Percentiles rank a stretch among this genome's conserved stretches.
Conservation (phyloP, 2,113 vertebrate species). For the Xiphorhynchus elegans region DNA sequence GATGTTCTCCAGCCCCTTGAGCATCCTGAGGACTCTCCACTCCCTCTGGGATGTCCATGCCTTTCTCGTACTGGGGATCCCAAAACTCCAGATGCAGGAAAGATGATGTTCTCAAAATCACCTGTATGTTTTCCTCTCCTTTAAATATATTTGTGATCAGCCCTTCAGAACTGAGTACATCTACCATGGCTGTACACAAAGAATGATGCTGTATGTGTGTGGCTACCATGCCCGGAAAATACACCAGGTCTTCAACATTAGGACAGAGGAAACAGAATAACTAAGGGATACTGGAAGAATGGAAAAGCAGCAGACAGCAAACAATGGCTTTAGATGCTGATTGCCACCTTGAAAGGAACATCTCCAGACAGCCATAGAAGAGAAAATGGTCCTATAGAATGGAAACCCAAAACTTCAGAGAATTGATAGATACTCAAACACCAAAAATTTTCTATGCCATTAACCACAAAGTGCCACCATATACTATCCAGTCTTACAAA, state of each 20-base stretch:
- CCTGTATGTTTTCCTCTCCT: background rate
- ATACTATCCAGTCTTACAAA: background rate
- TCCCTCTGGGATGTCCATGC: background rate
- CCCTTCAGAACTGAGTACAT: background rate
- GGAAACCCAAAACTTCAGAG: background rate
- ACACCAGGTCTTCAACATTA: background rate
- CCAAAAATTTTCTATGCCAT: background rate
- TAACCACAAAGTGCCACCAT: background rate
- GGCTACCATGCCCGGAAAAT: background rate
- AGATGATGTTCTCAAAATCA: background rate
- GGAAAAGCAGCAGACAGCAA: background rate
- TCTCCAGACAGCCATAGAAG: background rate
- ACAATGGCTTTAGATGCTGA: background rate
- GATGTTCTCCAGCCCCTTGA: background rate
- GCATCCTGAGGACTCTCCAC: background rate
- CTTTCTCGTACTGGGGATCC: background rate
- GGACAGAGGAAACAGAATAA: background rate
- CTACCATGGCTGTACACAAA: background rate
- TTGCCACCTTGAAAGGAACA: background rate
- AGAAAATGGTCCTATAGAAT: background rate
- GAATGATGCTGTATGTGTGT: background rate
- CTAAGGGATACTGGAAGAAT: background rate
- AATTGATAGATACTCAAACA: background rate
- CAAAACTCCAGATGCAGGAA: background rate
- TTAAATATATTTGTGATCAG: background rate